Evolutionary conservation across 1,140 invertebrate genomes (phyloP).

Genomic region (Streblospio benedicti): DNA sequence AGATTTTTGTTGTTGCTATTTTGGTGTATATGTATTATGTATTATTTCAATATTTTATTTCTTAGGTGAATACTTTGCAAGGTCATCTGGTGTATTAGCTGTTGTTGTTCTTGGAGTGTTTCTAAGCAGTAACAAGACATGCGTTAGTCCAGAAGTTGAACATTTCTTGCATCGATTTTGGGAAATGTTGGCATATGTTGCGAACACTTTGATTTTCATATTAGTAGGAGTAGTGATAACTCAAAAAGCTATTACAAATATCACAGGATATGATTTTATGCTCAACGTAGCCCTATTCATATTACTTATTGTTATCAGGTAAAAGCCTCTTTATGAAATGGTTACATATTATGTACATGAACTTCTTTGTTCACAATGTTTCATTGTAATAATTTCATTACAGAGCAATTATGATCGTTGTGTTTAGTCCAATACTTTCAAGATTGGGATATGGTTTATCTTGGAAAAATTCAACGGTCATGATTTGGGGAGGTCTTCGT

Average conservation of each 20-base stretch:
- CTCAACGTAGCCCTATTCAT: constrained; percentile 42
- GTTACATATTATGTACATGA: too few species aligned
- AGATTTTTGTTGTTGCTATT: too few species aligned
- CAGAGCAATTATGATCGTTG: constrained; percentile 35
- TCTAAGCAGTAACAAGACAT: constrained; percentile 42
- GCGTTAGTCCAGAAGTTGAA: constrained; percentile 49
- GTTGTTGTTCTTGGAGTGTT: constrained; percentile 46
- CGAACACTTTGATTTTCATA: constrained; percentile 50
- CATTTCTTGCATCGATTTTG: constrained; percentile 48
- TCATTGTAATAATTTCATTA: too few species aligned
- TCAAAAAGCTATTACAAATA: constrained; percentile 29
- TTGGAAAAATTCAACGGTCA: constrained; percentile 44
- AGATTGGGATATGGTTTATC: constrained; percentile 46
- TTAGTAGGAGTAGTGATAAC: constrained; percentile 48
- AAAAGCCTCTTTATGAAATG: too few species aligned
- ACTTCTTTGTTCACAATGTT: too few species aligned
- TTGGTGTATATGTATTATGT: too few species aligned
- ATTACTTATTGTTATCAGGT: constrained; percentile 42
- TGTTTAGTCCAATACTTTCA: constrained; percentile 44
- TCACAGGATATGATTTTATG: constrained; percentile 35
- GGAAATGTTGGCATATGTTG: constrained; percentile 48
- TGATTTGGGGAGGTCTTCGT: constrained; percentile 49
- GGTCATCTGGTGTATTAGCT: constrained; percentile 50
- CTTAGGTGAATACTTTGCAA: too few species aligned
- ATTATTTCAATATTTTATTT: too few species aligned